Percentiles rank a stretch among this genome's conserved stretches.
These are phyloP conservation scores for Electrona antarctica DNA, from an alignment of 2,113 vertebrate species.

Conservation along the genomic window DNA sequence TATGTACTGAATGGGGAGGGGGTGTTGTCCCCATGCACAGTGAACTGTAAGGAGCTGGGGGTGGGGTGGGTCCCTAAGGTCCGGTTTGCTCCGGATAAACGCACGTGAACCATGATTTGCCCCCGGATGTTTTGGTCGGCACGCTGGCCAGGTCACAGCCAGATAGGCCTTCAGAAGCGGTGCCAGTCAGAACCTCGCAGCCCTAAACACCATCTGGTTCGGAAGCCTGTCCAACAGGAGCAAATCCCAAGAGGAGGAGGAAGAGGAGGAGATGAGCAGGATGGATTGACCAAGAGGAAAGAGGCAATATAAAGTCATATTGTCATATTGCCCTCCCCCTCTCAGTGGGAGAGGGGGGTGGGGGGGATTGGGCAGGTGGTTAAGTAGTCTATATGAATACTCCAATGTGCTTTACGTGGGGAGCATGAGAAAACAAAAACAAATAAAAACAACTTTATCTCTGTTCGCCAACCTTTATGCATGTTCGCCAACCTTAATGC, in stretches of 20 bases:
- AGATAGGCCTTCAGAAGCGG: constrained; percentile 68
- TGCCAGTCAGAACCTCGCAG: constrained; percentile 30
- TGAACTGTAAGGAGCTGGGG: constrained; percentile 40
- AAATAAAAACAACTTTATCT: too few relatives aligned
- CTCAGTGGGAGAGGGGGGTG: too few relatives aligned
- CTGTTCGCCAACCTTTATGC: too few relatives aligned
- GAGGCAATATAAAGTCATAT: constrained; percentile 5
- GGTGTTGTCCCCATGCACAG: constrained; percentile 40
- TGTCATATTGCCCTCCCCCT: too few relatives aligned
- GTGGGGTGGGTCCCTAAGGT: constrained; percentile 55
- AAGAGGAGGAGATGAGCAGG: constrained; percentile 19
- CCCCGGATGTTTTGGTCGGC: constrained; percentile 49
- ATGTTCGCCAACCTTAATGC: too few relatives aligned
- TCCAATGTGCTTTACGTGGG: too few relatives aligned
- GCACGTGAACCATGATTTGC: constrained; percentile 62
- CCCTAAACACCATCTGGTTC: constrained; percentile 59
- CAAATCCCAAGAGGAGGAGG: constrained; percentile 58
- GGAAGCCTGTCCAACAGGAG: constrained; percentile 57
- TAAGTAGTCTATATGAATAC: too few relatives aligned
- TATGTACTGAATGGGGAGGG: constrained; percentile 4
- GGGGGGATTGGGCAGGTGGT: too few relatives aligned
- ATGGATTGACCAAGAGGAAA: constrained; percentile 9
- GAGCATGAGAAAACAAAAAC: too few relatives aligned
- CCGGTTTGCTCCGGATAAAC: constrained; percentile 55
- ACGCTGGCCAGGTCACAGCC: constrained; percentile 48